Percentiles rank a stretch among this genome's conserved stretches.
Conservation (phyloP, 2,113 vertebrate genomes). For the Coptodon rendalli region DNA sequence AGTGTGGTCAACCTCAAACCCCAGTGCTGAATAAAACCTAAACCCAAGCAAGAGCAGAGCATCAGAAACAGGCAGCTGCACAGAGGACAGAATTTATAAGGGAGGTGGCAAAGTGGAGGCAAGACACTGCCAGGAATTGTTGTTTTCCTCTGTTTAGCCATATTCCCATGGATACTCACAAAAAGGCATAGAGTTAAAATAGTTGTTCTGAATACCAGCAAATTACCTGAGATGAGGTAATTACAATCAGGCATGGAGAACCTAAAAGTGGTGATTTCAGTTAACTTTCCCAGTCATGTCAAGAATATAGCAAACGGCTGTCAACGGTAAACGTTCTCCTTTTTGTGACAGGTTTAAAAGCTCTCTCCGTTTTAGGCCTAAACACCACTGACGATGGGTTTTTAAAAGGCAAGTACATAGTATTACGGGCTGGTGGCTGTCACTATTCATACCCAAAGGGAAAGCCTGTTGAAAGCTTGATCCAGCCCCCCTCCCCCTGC, state of each 20-base stretch:
- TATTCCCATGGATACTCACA: conserved; percentile 59
- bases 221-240: conserved; percentile 27
- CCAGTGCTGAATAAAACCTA: conserved; percentile 36
- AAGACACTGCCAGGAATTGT: conserved; percentile 57
- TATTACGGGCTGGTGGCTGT: not conserved
- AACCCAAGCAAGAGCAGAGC: conserved; percentile 21
- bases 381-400: not conserved
- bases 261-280: not conserved
- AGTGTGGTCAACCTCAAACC: conserved; percentile 49
- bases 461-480: not conserved
- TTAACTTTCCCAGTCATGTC: not conserved
- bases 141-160: conserved; percentile 57
- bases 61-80: conserved; percentile 48
- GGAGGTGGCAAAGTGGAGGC: conserved; percentile 59
- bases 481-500: not conserved
- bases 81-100: conserved; percentile 56
- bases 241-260: not conserved
- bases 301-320: not conserved
- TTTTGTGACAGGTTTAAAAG: not conserved
- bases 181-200: conserved; percentile 38
- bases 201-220: conserved; percentile 27
- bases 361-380: not conserved
- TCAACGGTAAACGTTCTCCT: not conserved
- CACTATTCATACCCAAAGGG: not conserved
- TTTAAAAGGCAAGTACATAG: not conserved